These are phyloP conservation scores for Phaenicophaeus curvirostris DNA, from an alignment of 2,797 vertebrate genomes.

Conservation along the genomic window DNA sequence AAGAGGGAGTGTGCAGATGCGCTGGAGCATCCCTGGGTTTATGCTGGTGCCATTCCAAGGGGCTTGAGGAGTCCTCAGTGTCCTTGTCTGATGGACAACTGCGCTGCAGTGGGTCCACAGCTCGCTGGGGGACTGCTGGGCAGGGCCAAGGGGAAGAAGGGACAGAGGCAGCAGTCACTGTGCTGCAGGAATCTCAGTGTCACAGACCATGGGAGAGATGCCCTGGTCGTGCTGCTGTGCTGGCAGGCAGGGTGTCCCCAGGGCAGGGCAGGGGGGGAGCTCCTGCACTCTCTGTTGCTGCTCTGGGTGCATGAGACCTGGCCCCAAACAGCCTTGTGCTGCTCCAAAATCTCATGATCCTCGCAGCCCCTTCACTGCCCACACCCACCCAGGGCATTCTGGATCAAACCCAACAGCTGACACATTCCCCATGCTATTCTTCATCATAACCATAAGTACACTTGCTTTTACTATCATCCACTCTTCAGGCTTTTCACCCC, in stretches of 20 bases:
- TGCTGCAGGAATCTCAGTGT: neutral
- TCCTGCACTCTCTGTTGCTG: neutral
- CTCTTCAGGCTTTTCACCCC: neutral
- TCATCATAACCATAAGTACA: neutral
- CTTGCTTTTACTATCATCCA: neutral
- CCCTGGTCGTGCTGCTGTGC: fast-evolving
- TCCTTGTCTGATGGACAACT: neutral
- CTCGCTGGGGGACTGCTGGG: fast-evolving
- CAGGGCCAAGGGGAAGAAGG: neutral
- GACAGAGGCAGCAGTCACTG: neutral
- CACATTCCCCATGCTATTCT: neutral
- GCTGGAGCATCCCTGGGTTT: neutral
- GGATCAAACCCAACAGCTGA: neutral
- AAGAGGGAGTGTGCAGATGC: neutral
- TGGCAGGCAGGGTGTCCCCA: neutral
- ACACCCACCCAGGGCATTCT: neutral
- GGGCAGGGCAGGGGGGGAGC: neutral
- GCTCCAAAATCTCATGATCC: neutral
- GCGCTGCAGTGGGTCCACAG: neutral
- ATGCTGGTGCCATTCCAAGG: neutral
- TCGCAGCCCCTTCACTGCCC: neutral
- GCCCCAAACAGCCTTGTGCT: neutral
- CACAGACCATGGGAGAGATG: fast-evolving
- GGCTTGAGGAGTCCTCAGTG: fast-evolving
- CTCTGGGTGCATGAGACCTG: neutral